Percentiles rank a stretch among this genome's conserved stretches.
These are phyloP conservation scores for Xenopus laevis DNA, from an alignment of 2,113 vertebrate species.

Conservation along the genomic window DNA sequence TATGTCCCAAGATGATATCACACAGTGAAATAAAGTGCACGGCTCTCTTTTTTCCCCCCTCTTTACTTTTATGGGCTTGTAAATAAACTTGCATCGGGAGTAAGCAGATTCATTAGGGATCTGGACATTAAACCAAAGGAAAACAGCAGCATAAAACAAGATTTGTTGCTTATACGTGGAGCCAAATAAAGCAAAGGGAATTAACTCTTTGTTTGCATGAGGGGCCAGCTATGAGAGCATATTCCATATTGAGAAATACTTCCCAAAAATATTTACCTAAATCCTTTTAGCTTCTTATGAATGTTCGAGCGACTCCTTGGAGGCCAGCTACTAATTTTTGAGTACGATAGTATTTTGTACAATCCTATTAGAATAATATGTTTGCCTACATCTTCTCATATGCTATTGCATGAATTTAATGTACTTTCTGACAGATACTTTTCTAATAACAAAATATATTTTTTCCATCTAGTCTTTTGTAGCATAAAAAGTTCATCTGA, in stretches of 20 bases:
- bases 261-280: neutral
- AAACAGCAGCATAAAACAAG: slow-evolving; percentile 40
- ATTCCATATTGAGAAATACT: too few species aligned
- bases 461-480: too few species aligned
- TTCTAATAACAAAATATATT: neutral
- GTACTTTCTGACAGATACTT: neutral
- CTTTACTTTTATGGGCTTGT: slow-evolving; percentile 35
- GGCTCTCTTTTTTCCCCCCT: slow-evolving; percentile 6
- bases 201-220: slow-evolving; percentile 20
- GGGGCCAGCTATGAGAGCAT: neutral
- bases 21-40: slow-evolving; percentile 35
- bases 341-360: neutral
- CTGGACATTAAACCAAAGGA: slow-evolving; percentile 43
- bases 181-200: slow-evolving; percentile 13
- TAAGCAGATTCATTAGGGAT: slow-evolving; percentile 43
- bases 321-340: neutral
- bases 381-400: neutral
- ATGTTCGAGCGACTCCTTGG: too few species aligned
- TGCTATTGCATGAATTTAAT: neutral
- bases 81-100: slow-evolving; percentile 43
- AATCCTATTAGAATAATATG: neutral
- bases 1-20: slow-evolving; percentile 34
- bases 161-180: slow-evolving; percentile 33
- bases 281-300: neutral
- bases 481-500: too few species aligned